Percentiles rank a stretch among this genome's conserved stretches.
Evolutionary conservation across 2,113 vertebrate species (phyloP).

Genomic region (Clarias magur): DNA sequence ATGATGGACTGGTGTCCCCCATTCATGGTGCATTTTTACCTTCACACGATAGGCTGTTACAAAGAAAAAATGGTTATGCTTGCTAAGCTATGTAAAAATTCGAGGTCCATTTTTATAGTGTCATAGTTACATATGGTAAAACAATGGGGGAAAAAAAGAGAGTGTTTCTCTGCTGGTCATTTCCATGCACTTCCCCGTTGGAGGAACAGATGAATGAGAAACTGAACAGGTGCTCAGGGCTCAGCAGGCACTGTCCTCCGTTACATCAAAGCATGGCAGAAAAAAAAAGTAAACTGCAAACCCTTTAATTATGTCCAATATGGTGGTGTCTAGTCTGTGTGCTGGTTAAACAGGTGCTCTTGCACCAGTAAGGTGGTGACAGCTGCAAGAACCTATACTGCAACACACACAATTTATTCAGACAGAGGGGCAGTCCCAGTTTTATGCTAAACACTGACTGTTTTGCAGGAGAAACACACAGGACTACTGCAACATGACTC

Average conservation of each 20-base stretch:
- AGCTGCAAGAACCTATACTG: conserved; percentile 6
- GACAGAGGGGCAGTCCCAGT: conserved; percentile 11
- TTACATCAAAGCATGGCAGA: conserved; percentile 35
- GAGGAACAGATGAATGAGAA: conserved; percentile 33
- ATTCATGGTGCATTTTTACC: background rate
- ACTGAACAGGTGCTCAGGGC: conserved; percentile 39
- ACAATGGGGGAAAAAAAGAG: background rate
- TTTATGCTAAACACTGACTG: conserved; percentile 10
- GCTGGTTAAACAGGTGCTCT: conserved; percentile 44
- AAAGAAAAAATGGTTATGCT: background rate
- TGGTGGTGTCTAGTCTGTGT: conserved; percentile 29
- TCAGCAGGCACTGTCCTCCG: conserved; percentile 22
- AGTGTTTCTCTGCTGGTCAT: background rate
- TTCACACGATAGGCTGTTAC: background rate
- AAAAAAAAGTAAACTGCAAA: background rate
- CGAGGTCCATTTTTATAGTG: background rate
- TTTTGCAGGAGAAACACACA: conserved; percentile 26
- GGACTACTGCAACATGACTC: background rate
- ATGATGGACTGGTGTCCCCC: background rate
- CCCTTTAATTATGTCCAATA: conserved; percentile 37
- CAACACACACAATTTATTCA: conserved; percentile 35
- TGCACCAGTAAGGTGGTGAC: conserved; percentile 41
- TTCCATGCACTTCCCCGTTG: background rate
- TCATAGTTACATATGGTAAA: background rate
- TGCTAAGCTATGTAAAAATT: background rate